Percentiles rank a stretch among this genome's conserved stretches.
phyloP scores from a whole-genome alignment of 2,888 invertebrate genomes.

The Drosophila pseudotakahashii region DNA sequence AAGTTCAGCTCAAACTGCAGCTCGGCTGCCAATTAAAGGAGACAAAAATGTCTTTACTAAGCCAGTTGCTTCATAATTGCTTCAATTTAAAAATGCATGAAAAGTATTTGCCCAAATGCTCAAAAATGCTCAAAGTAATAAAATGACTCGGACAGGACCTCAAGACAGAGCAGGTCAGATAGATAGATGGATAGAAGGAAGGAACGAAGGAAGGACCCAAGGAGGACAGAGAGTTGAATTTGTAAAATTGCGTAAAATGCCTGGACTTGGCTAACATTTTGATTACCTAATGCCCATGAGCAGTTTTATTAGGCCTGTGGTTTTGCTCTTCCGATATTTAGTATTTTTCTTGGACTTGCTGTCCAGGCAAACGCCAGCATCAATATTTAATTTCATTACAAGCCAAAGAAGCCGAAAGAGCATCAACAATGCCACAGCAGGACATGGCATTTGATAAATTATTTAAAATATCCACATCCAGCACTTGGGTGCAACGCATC shows the following conservation, averaged over 20 bases:
- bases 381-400: conserved; percentile 79
- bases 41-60: conserved; percentile 46
- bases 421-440: conserved; percentile 62
- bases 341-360: conserved; percentile 27
- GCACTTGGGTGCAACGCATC: conserved; percentile 24
- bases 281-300: conserved; percentile 53
- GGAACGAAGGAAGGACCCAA: background rate
- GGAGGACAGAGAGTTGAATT: conserved; percentile 23
- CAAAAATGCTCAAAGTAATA: conserved; percentile 64
- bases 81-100: conserved; percentile 71
- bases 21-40: conserved; percentile 61
- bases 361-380: conserved; percentile 42
- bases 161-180: conserved; percentile 27
- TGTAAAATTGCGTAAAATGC: conserved; percentile 50
- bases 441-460: conserved; percentile 61
- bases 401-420: conserved; percentile 57
- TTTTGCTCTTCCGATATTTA: conserved; percentile 32
- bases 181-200: background rate
- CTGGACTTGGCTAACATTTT: conserved; percentile 36
- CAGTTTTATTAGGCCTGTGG: conserved; percentile 70
- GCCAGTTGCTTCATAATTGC: conserved; percentile 57
- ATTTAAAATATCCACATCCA: conserved; percentile 55
- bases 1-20: conserved; percentile 17
- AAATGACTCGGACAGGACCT: conserved; percentile 52
- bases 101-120: conserved; percentile 56